Evolutionary conservation across 1,140 invertebrate genomes (phyloP).

Genomic region (Tenebrio molitor): DNA sequence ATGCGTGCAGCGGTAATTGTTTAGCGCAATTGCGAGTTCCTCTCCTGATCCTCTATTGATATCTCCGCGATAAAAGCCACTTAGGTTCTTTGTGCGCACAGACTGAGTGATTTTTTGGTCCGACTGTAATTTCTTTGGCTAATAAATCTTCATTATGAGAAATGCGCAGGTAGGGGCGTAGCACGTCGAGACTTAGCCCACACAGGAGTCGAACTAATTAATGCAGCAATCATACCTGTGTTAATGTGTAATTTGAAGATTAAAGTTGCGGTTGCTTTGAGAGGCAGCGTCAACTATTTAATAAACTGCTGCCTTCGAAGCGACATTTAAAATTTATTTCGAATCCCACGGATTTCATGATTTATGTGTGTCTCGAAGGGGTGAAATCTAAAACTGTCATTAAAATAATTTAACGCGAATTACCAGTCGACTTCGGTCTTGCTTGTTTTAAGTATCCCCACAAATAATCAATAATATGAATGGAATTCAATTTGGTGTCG

Average conservation of each 20-base stretch:
- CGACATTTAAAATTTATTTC: constrained; percentile 57
- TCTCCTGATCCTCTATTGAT: constrained; percentile 15
- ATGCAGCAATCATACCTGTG: constrained; percentile 53
- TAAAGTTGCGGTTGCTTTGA: constrained; percentile 55
- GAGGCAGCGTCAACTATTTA: constrained; percentile 53
- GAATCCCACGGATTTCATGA: constrained; percentile 49
- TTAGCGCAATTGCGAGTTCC: constrained; percentile 1
- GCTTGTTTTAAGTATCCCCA: constrained; percentile 3
- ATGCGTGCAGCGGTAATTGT: background rate
- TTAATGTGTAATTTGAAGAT: constrained; percentile 60
- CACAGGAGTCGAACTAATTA: constrained; percentile 58
- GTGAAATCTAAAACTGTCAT: constrained; percentile 28
- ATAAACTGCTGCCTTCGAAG: constrained; percentile 51
- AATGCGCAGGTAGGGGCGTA: constrained; percentile 53
- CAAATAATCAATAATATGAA: constrained; percentile 16
- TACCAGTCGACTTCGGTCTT: background rate
- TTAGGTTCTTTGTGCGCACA: constrained; percentile 2
- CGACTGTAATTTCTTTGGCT: constrained; percentile 34
- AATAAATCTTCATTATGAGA: constrained; percentile 58
- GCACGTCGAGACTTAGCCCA: constrained; percentile 54
- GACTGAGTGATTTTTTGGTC: constrained; percentile 20
- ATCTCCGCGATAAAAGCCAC: constrained; percentile 5
- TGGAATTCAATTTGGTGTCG: constrained; percentile 4
- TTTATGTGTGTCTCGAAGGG: constrained; percentile 32
- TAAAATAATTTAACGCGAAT: constrained; percentile 32